phyloP scores from a whole-genome alignment of 2,888 invertebrate species.

The Dynastes tityus region DNA sequence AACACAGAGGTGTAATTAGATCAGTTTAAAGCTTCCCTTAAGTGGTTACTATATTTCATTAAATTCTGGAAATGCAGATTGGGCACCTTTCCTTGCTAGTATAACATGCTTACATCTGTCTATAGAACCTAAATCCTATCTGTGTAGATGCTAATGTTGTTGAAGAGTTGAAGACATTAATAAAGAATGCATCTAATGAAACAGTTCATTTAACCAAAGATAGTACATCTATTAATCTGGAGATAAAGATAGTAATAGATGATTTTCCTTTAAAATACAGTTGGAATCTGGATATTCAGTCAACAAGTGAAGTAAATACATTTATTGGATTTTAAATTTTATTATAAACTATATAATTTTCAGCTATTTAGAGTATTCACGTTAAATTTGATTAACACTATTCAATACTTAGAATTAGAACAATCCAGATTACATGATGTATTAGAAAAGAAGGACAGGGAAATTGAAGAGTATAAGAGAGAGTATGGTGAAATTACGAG shows the following conservation, averaged over 20 bases:
- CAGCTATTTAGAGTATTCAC: constrained; percentile 65
- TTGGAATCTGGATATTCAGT: constrained; percentile 51
- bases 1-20: too few species aligned
- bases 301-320: constrained; percentile 53
- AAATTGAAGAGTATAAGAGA: constrained; percentile 73
- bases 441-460: constrained; percentile 73
- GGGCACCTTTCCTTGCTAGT: too few species aligned
- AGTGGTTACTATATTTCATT: too few species aligned
- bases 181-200: constrained; percentile 31
- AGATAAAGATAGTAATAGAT: constrained; percentile 31
- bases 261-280: constrained; percentile 41
- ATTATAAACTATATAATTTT: constrained; percentile 55
- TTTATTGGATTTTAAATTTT: not conserved
- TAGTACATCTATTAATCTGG: constrained; percentile 16
- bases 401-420: constrained; percentile 71
- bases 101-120: constrained; percentile 45
- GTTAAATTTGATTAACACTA: constrained; percentile 67
- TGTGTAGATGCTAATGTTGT: constrained; percentile 54
- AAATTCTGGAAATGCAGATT: too few species aligned
- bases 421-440: constrained; percentile 69
- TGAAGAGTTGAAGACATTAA: constrained; percentile 32
- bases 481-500: constrained; percentile 71
- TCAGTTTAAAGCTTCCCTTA: too few species aligned
- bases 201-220: constrained; percentile 17
- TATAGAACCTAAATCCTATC: constrained; percentile 63